Percentiles rank a stretch among this genome's conserved stretches.
These are phyloP conservation scores for Eurystomus glaucurus DNA, from an alignment of 2,797 vertebrate genomes.

Conservation along the genomic window DNA sequence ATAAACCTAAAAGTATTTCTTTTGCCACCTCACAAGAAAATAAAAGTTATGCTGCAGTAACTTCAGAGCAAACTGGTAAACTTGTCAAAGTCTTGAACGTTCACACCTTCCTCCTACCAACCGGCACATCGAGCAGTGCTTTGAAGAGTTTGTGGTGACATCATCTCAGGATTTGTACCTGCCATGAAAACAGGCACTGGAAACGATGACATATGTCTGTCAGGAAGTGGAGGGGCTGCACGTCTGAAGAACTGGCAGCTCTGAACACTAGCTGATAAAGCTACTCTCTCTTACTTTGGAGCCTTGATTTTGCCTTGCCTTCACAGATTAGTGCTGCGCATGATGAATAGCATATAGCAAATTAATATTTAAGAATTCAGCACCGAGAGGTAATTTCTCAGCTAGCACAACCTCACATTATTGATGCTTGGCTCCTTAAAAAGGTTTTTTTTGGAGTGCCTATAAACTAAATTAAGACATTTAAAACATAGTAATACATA, in stretches of 20 bases:
- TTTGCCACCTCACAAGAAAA: neutral
- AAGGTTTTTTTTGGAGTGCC: neutral
- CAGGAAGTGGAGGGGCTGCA: neutral
- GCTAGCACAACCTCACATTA: constrained; percentile 21
- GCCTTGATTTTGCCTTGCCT: neutral
- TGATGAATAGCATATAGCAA: constrained; percentile 53
- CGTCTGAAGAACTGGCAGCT: neutral
- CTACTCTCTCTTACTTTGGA: neutral
- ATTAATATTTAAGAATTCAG: constrained; percentile 75
- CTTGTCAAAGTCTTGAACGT: neutral
- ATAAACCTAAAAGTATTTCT: neutral
- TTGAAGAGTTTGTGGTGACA: neutral
- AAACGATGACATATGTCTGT: neutral
- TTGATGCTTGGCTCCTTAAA: constrained; percentile 45
- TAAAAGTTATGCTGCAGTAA: neutral
- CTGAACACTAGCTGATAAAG: neutral
- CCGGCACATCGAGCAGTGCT: neutral
- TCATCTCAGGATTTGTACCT: neutral
- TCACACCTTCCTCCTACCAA: neutral
- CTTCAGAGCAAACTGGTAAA: neutral
- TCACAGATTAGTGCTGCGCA: constrained; percentile 12
- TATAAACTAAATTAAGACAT: constrained; percentile 65
- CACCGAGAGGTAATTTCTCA: constrained; percentile 49
- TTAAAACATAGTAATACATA: constrained; percentile 39
- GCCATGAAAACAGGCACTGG: neutral